Base-by-base conservation (phyloP, 2,888 invertebrate genomes). In the Isotomurus palustris region DNA sequence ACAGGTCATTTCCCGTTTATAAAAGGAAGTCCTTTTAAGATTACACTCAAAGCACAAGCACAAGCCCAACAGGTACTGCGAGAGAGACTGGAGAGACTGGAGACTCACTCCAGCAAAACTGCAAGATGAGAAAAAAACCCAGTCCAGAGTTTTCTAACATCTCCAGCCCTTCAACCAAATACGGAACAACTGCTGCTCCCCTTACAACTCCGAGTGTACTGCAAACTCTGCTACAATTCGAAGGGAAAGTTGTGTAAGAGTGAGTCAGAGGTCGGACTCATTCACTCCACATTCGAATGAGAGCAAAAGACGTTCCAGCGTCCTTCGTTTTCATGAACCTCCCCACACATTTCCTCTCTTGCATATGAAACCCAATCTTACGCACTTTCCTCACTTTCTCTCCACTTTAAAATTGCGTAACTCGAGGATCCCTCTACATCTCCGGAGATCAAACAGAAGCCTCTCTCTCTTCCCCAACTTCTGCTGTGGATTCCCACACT, bases 171-270 rank as follows among this genome's bases (percentile, higher is more conserved):
- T 36, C 22, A 21, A 5, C 19, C n/a, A 25, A 22, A 6, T 24
- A 32, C 41, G 28, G 25, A 41, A 56, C 56, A 25, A 44, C 60
- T 60, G 60, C 60, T 60, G 60, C 60, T 57, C 41, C 60, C 57
- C 60, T 53, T 60, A 51, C 12, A 14, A 6, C 17, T 17, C 40
- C 40, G 6, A 17, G 10, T 14, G 38, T 19, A 8, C 5, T 4
- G 8, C 38, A 38, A 38, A 36, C 19, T 24, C 49, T 55, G 49
- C 55, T 55, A 49, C 55, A 41, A 22, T 43, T 29, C 32, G 8
- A 38, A 8, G 5, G 43, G 17, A 27, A 48, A 53, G 58, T 53
- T 41, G 43, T 38, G 6, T 14, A n/a, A 19, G 21, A 10, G n/a
- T 35, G 45, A 19, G 35, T 38, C 43, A 58, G 58, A 58, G 41